Evolutionary conservation across 1,140 invertebrate genomes (phyloP), one percentile per base, ranked within the genome.

Genomic region (Seison nebaliae): DNA sequence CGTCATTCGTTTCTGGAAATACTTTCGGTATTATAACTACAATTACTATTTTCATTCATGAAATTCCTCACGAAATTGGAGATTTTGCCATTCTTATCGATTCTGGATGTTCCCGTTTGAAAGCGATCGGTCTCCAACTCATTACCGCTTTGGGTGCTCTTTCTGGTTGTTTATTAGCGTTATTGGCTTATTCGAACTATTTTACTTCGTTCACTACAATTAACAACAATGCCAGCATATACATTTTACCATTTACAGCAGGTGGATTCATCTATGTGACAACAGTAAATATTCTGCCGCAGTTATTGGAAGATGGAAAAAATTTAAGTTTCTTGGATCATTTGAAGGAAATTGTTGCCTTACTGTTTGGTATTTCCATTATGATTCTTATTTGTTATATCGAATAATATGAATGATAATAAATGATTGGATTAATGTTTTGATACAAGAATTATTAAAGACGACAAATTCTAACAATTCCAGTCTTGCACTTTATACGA

Each of bases 221-320:
- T 14, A 52, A 51, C 6, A 69, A 72, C 41, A 57, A 74, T 43
- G 72, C 76, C 4, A 73, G 74, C 22, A 65, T 68, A 9, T 76
- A 77, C 67, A 76, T 88, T 42, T 62, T 93, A 31, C 81, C 84
- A 21, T 88, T 93, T 51, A 94, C 84, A 24, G 84, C 84, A 40
- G 84, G 83, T 38, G 84, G 84, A 14, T 93, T 94, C 55, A 91
- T 93, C 55, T 94, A 93, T 55, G 88, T 94, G 48, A 83, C 83
- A 11, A 81, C 81, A 18, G 84, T 93, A 1, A 83, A 79, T 35
- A 76, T 88, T 2, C 86, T 93, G 56, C 83, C 84, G 32, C 80
- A 91, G 58, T 63, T 91, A 17, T 62, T 91, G 38, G 50, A 50
- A 21, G 33, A 21, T n/a, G 9, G 26, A 18, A n/a, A n/a, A n/a